Base-by-base conservation (phyloP, 2,113 vertebrate species). In the Pica pica region DNA sequence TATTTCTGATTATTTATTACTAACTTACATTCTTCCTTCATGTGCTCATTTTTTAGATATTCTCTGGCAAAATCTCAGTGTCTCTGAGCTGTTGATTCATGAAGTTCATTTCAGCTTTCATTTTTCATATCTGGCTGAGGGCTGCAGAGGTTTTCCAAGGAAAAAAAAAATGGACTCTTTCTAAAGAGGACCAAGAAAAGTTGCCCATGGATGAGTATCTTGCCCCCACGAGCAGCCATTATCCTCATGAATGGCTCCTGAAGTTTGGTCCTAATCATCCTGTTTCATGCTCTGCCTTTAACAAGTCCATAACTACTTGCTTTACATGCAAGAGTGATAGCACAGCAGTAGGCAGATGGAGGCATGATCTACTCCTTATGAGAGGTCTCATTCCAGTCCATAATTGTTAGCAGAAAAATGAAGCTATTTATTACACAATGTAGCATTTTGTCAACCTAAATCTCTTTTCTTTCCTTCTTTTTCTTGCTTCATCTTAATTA, bases 261-360 rank as follows among this genome's bases (percentile, higher is more conserved):
- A 80, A 83, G 21, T 80, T 83, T 61, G 13, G 21, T 90, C 39
- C 30, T 76, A 83, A 56, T 37, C 30, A 87, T 70, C 71, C 50
- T 35, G 31, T 75, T 95, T 57, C 16, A 30, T 69, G 30, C 35
- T 82, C 18, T 82, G 83, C 26, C 81, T 94, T 65, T 87, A 89
- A 79, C 49, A 65, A 71, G n/a, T 35, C 61, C 50, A 65, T 59
- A 76, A 85, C n/a, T 46, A 82, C 49, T 49, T 73, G 22, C 53
- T 87, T 28, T 35, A 95, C 89, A 89, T 56, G 61, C 49, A 94
- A 79, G 47, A 65, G 37, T 13, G 87, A 93, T 79, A 94, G 81
- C 49, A 56, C 31, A 91, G 22, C 74, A 82, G 28, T 73, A 95
- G 74, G 79, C 96, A 96, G 95, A 97, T 94, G 95, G 89, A 95